Evolutionary conservation across 2,888 invertebrate species (phyloP).

Genomic region (Drosophila melanosoma): DNA sequence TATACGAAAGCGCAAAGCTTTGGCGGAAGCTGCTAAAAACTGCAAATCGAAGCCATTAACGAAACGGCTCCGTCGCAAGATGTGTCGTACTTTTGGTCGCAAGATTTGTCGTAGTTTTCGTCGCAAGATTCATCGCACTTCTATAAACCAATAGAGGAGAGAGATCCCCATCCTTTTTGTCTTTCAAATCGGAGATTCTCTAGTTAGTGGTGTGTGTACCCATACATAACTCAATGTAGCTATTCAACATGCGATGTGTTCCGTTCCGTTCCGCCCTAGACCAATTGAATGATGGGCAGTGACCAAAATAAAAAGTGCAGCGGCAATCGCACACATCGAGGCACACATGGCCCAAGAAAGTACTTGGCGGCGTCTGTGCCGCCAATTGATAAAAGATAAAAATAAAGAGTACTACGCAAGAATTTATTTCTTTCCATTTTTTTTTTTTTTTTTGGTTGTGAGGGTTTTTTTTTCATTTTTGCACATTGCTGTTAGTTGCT

Average conservation of each 20-base stretch:
- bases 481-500: conserved; percentile 24
- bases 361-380: conserved; percentile 36
- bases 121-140: not conserved
- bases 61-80: not conserved
- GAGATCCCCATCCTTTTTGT: not conserved
- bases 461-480: conserved; percentile 5
- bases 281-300: conserved; percentile 57
- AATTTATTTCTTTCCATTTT: conserved; percentile 33
- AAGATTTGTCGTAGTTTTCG: not conserved
- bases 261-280: conserved; percentile 2
- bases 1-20: not conserved
- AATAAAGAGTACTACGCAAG: conserved; percentile 72
- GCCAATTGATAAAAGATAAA: conserved; percentile 81
- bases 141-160: not conserved
- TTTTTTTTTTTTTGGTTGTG: conserved; percentile 2
- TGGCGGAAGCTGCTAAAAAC: not conserved
- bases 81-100: not conserved
- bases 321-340: conserved; percentile 12
- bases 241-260: conserved; percentile 6
- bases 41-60: not conserved
- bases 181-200: conserved; percentile 1
- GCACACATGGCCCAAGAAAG: conserved; percentile 41
- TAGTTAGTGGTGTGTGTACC: not conserved
- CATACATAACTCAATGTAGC: not conserved
- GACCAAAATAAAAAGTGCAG: conserved; percentile 68